Base-by-base conservation (phyloP, 64 coral and sea anemone species). In the Hydrozoanthus tunicans region DNA sequence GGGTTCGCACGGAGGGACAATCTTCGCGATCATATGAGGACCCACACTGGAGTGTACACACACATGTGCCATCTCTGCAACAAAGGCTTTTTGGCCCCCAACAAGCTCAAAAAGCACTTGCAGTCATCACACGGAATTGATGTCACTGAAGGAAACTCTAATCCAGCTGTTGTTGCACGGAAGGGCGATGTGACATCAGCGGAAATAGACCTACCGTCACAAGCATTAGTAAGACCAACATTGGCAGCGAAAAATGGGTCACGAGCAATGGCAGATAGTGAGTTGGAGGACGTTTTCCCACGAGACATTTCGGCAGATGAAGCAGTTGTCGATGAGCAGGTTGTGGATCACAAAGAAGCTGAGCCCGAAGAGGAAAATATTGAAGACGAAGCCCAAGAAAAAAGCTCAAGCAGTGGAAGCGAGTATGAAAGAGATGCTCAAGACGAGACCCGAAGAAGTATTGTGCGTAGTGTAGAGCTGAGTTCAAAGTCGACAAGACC, bases 1-100 rank as follows among this genome's bases (percentile, higher is more conserved):
- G 94, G 94, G 0, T 99, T 96, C 80, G 97, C 97, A 3, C 86
- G 97, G 5, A 89, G 94, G 12, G 97, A 99, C 70, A 99, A 99
- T 68, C 56, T 99, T 0, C 89, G 93, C 10, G 97, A 99, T 23
- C 97, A 99, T 59, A 95, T 94, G 77, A 93, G 93, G 10, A 99
- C 90, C 7, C 97, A 99, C 53, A 99, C 94, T 27, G 93, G 93
- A 23, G 77, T 92, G 11, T 99, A 93, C 60, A 95, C 84, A 27
- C 93, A 99, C 73, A 89, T 70, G 17, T 99, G 97, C 51, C 89
- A 86, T 3, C 56, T 95, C 5, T 99, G 97, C 77, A 85, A 96
- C 59, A 95, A 94, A n/a, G 97, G 97, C 57, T 95, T 99, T 77
- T 79, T 95, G 14, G 97, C 94, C 11, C 97, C 97, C 1, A 92